Evolutionary conservation across 2,888 invertebrate species (phyloP), one percentile per base, ranked within the genome.

Genomic region (Lordiphosa fenestrarum): DNA sequence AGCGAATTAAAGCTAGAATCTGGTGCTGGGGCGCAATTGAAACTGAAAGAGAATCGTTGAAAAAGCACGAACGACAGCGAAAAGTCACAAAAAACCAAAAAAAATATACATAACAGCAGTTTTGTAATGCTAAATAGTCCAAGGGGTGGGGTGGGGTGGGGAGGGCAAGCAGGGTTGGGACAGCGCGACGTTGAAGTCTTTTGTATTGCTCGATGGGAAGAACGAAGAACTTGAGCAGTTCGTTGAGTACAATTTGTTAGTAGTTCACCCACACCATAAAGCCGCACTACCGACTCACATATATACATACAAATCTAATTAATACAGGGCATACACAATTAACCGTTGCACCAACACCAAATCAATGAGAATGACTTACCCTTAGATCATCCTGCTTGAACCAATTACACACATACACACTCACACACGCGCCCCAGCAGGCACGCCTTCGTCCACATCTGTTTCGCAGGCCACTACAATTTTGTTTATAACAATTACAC

Each of bases 31-130:
- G 46, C 46, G 46, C 46, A 66, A 66, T 63, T 46, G 50, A 51
- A 82, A 74, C 58, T 73, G 57, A 82, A 77, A 82, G 74, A 77
- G 71, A 82, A 44, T 77, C 61, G 48, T 60, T 70, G 78, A 42
- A 77, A 84, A 77, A 82, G 78, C 77, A 77, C 84, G 82, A 84
- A 77, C 84, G 74, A 66, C 82, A 81, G 77, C 74, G 53, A 84
- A 67, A 71, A 64, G 30, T 21, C 53, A 62, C 53, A 71, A 56
- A 72, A 66, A 55, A 66, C 25, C 58, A 58, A 58, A 64, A 15
- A 15, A 64, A 30, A 36, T 58, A 67, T 60, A 66, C 61, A 60
- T 61, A 66, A 67, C 67, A 65, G 65, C 73, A 65, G 77, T 81
- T 77, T 77, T 77, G 77, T 73, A 82, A 77, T 84, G 77, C 77